Percentiles rank a stretch among this genome's conserved stretches.
Conservation (phyloP, 2,797 vertebrate genomes). For the Champsocephalus esox region DNA sequence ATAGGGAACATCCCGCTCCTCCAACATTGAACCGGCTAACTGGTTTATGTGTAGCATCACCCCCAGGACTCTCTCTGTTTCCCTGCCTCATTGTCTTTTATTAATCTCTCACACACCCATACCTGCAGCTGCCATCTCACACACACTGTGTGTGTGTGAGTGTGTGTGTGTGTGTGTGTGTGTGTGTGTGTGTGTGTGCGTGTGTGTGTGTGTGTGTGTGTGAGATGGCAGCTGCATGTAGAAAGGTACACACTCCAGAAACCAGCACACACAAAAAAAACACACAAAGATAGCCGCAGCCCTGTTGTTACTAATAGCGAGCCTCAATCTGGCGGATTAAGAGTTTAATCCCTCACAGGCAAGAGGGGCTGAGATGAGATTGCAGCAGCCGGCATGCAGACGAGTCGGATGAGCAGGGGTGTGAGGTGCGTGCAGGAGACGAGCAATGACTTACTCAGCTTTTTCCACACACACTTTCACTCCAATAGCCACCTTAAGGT, state of each 20-base stretch:
- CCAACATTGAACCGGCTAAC: slow-evolving; percentile 39
- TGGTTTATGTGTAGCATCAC: slow-evolving; percentile 34
- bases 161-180: too few relatives aligned
- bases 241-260: slow-evolving; percentile 10
- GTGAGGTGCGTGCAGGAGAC: slow-evolving; percentile 52
- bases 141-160: background rate
- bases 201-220: too few relatives aligned
- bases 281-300: slow-evolving; percentile 57
- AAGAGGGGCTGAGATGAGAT: slow-evolving; percentile 75
- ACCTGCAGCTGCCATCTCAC: slow-evolving; percentile 10
- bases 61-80: background rate
- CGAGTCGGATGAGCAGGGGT: slow-evolving; percentile 59
- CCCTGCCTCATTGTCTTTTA: slow-evolving; percentile 28
- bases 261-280: slow-evolving; percentile 40
- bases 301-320: slow-evolving; percentile 60
- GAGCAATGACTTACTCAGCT: slow-evolving; percentile 60
- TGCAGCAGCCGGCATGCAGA: slow-evolving; percentile 46
- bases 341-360: slow-evolving; percentile 80
- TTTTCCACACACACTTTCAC: slow-evolving; percentile 35
- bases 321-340: slow-evolving; percentile 78
- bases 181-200: too few relatives aligned
- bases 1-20: slow-evolving; percentile 5
- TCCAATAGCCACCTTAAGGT: slow-evolving; percentile 34
- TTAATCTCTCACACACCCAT: slow-evolving; percentile 30
- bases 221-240: too few relatives aligned